Evolutionary conservation across 1,140 invertebrate genomes (phyloP).

Genomic region (Monochamus saltuarius): DNA sequence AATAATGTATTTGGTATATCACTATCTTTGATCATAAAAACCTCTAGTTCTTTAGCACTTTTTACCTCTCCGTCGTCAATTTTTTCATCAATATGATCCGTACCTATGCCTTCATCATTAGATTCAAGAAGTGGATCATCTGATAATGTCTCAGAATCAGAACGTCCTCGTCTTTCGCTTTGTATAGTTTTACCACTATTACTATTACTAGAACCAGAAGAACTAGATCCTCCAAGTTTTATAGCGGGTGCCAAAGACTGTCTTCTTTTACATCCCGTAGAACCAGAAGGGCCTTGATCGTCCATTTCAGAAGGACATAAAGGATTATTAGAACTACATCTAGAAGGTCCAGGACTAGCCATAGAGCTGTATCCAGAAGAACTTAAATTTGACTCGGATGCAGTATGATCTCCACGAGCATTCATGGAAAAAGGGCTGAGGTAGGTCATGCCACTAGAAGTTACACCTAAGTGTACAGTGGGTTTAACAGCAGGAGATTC

Average conservation of each 20-base stretch:
- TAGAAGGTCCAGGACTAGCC: slow-evolving; percentile 74
- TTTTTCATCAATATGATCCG: slow-evolving; percentile 65
- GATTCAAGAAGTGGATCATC: slow-evolving; percentile 68
- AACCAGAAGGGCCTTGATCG: slow-evolving; percentile 60
- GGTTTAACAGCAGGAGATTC: slow-evolving; percentile 60
- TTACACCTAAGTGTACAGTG: slow-evolving; percentile 39
- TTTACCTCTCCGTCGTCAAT: slow-evolving; percentile 63
- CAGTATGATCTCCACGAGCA: slow-evolving; percentile 65
- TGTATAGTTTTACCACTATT: slow-evolving; percentile 41
- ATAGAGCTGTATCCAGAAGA: slow-evolving; percentile 82
- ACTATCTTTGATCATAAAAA: slow-evolving; percentile 56
- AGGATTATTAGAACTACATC: slow-evolving; percentile 76
- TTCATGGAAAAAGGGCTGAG: slow-evolving; percentile 75
- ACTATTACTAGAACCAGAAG: slow-evolving; percentile 47
- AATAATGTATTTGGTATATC: slow-evolving; percentile 44
- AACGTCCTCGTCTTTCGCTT: slow-evolving; percentile 56
- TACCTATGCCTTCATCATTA: slow-evolving; percentile 70
- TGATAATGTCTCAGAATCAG: slow-evolving; percentile 68
- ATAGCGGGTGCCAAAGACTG: slow-evolving; percentile 54
- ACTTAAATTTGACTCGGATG: slow-evolving; percentile 77
- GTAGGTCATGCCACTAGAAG: slow-evolving; percentile 66
- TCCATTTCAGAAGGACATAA: slow-evolving; percentile 70
- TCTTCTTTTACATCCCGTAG: slow-evolving; percentile 50
- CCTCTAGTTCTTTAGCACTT: slow-evolving; percentile 66
- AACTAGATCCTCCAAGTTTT: slow-evolving; percentile 55